A percentile compares a stretch with the other conserved stretches of the same genome.
Conservation (phyloP, 2,797 vertebrate species). For the Xenentodon cancila region DNA sequence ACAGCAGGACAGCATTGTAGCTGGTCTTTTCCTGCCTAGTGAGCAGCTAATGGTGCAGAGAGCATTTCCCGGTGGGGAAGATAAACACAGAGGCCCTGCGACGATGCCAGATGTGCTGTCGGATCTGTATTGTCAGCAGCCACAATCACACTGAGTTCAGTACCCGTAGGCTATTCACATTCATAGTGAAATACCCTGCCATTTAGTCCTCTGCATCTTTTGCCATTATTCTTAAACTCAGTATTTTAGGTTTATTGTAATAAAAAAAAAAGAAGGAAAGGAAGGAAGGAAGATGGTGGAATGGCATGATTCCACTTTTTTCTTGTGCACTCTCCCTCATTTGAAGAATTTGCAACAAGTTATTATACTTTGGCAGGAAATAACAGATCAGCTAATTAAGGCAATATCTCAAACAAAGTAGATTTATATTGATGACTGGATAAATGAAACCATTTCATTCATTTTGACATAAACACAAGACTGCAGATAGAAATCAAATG, state of each 20-base stretch:
- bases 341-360: no score
- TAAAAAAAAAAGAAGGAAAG: neutral
- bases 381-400: neutral
- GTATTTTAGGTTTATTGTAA: constrained; percentile 22
- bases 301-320: constrained; percentile 11
- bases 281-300: neutral
- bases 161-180: constrained; percentile 59
- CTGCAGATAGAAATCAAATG: constrained; percentile 16
- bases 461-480: constrained; percentile 11
- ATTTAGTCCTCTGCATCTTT: constrained; percentile 26
- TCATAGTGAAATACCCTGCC: constrained; percentile 38
- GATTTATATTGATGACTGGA: constrained; percentile 3
- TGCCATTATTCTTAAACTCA: constrained; percentile 30
- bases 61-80: constrained; percentile 63
- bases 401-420: constrained; percentile 3
- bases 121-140: constrained; percentile 64
- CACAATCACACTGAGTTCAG: constrained; percentile 73
- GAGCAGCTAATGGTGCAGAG: constrained; percentile 79
- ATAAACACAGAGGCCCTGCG: constrained; percentile 60
- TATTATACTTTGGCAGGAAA: constrained; percentile 1
- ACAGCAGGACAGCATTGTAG: constrained; percentile 49
- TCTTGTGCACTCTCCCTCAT: neutral
- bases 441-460: neutral
- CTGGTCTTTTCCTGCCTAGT: constrained; percentile 71
- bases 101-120: constrained; percentile 80